Evolutionary conservation across 2,888 invertebrate genomes (phyloP).

Genomic region (Plebejus anna): DNA sequence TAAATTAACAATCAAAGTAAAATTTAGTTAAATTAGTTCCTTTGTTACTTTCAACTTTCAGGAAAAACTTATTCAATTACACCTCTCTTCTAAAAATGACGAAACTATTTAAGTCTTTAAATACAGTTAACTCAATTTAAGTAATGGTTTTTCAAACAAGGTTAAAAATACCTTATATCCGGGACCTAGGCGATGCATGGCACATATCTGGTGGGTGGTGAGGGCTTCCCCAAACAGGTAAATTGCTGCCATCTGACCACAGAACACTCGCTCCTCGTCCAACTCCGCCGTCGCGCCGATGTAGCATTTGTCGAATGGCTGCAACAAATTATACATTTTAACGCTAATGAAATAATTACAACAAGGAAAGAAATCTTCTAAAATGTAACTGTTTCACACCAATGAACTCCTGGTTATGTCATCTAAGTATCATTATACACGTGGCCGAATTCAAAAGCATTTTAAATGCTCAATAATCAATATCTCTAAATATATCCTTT

Average conservation of each 20-base stretch:
- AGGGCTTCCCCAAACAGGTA: slow-evolving; percentile 99
- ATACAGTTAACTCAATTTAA: not conserved
- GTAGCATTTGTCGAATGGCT: slow-evolving; percentile 99
- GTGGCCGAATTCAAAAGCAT: too few relatives aligned
- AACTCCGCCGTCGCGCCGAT: slow-evolving; percentile 98
- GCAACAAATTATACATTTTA: slow-evolving; percentile 43
- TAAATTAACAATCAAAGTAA: not conserved
- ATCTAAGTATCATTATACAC: too few relatives aligned
- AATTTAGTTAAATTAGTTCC: not conserved
- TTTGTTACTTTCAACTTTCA: too few relatives aligned
- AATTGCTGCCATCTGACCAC: slow-evolving; percentile 99
- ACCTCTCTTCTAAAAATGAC: not conserved
- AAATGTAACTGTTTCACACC: too few relatives aligned
- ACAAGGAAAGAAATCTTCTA: too few relatives aligned
- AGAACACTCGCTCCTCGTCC: slow-evolving; percentile 98
- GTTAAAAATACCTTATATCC: slow-evolving; percentile 91
- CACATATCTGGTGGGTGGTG: slow-evolving; percentile 98
- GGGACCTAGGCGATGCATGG: slow-evolving; percentile 98
- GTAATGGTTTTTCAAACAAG: not conserved
- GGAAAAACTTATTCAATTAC: not conserved
- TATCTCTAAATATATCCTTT: too few relatives aligned
- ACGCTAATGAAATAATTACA: not conserved
- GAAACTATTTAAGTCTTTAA: not conserved
- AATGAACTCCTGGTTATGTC: too few relatives aligned
- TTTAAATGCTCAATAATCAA: too few relatives aligned